Evolutionary conservation across 2,888 invertebrate species (phyloP), one percentile per base, ranked within the genome.

Genomic region (Electrophaes corylata): DNA sequence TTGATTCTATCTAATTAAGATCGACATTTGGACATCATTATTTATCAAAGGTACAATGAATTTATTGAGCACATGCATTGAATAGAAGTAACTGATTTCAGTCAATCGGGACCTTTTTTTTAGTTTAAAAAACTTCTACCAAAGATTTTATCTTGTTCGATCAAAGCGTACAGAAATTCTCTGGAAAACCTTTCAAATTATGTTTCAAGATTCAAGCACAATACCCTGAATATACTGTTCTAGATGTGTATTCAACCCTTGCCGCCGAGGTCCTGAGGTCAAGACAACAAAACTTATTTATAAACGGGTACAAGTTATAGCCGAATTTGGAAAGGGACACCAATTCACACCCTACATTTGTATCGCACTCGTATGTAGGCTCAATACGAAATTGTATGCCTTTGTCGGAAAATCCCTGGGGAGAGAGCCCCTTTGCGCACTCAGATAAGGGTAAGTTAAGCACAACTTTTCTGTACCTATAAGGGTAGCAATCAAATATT

Each of bases 391-490:
- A 63, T 65, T 62, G 64, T 58, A 47, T 53, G 48, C 65, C 59
- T 65, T 67, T 67, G 67, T 65, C 56, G 64, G 43, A 58, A 48
- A 57, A 53, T 62, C 62, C 57, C 64, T 1, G 33, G 61, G 62
- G 66, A 61, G 29, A 33, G 31, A 48, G 58, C 53, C 59, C 64
- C 58, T 57, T 62, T 46, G 60, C 52, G 56, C 50, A 18, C 52
- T 29, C 10, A 35, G 66, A 66, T 66, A 66, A 66, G 66, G 60
- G 47, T 51, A 60, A 55, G 59, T 51, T 55, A 41, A 44, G 55
- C 46, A 55, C 46, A 55, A 60, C 59, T 60, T 60, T 60, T 55
- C 54, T 60, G 47, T 60, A n/a, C n/a, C n/a, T n/a, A 60, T 56
- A 44, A 52, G 60, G 60, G 60, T 50, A 43, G 51, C 54, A 58